These are phyloP conservation scores for Columba janthina DNA, from an alignment of 2,113 vertebrate species.

Conservation along the genomic window DNA sequence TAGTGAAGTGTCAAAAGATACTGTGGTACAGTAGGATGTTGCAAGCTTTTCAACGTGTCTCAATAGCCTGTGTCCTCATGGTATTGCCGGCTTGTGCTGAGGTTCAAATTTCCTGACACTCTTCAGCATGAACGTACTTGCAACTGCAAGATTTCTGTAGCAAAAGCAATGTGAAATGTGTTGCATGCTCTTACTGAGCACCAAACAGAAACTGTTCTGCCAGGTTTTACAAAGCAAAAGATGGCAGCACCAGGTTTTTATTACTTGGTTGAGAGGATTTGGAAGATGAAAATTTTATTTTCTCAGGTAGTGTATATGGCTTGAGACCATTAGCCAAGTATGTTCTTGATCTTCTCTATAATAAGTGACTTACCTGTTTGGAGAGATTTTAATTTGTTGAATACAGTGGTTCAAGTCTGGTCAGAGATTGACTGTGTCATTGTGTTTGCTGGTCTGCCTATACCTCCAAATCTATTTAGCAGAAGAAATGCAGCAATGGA, in stretches of 20 bases:
- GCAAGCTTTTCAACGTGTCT: background rate
- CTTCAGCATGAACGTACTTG: background rate
- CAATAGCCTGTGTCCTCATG: background rate
- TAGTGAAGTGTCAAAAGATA: background rate
- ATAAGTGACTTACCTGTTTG: background rate
- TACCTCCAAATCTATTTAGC: background rate
- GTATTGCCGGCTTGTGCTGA: background rate
- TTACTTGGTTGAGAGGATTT: background rate
- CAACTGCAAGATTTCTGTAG: background rate
- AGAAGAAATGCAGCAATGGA: background rate
- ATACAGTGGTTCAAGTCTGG: background rate
- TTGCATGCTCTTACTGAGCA: background rate
- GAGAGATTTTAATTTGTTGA: accelerated
- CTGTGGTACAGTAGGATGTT: background rate
- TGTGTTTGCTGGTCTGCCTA: background rate
- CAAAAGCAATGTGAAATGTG: background rate
- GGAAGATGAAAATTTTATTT: background rate
- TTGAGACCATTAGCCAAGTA: background rate
- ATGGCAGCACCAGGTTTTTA: background rate
- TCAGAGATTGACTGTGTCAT: background rate
- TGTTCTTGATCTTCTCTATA: background rate
- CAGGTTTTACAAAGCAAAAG: background rate
- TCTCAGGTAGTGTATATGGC: background rate
- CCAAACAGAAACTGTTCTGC: background rate
- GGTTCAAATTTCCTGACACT: background rate